These are phyloP conservation scores for Shargacucullia verbasci DNA, from an alignment of 2,888 invertebrate genomes.

Conservation along the genomic window DNA sequence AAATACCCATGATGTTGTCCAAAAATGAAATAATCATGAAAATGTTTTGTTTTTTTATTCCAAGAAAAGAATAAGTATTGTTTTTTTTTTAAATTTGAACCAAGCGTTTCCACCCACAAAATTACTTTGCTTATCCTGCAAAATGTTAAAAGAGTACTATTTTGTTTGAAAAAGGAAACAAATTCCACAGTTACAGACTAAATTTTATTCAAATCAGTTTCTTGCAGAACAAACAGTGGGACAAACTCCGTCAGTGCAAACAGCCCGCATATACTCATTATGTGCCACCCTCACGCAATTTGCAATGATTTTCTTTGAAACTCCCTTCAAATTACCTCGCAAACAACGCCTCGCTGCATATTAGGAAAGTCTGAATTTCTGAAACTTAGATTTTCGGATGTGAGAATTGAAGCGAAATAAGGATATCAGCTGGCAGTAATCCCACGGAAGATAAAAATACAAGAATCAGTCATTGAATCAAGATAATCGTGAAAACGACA, in stretches of 20 bases:
- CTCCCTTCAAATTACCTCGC: constrained; percentile 40
- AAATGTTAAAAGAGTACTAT: too few relatives aligned
- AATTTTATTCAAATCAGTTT: constrained; percentile 51
- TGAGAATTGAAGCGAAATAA: constrained; percentile 28
- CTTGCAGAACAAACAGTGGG: constrained; percentile 43
- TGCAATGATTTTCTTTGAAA: constrained; percentile 54
- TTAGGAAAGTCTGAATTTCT: constrained; percentile 40
- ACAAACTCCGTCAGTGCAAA: constrained; percentile 46
- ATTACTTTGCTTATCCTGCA: background rate
- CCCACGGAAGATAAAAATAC: constrained; percentile 23
- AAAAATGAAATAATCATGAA: too few relatives aligned
- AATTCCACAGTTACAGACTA: constrained; percentile 25
- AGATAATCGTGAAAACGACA: too few relatives aligned
- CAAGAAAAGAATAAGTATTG: too few relatives aligned
- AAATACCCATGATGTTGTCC: too few relatives aligned
- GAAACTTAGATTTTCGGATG: constrained; percentile 38
- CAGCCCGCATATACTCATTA: constrained; percentile 58
- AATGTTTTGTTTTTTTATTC: too few relatives aligned
- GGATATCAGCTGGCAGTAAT: constrained; percentile 27
- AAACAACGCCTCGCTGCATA: constrained; percentile 45
- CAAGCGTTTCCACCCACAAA: too few relatives aligned
- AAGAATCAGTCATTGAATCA: background rate
- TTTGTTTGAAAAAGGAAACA: constrained; percentile 1
- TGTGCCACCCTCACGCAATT: constrained; percentile 40
- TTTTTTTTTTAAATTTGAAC: too few relatives aligned